Evolutionary conservation across 1,140 invertebrate species (phyloP).

Genomic region (Anagrus nilaparvatae): DNA sequence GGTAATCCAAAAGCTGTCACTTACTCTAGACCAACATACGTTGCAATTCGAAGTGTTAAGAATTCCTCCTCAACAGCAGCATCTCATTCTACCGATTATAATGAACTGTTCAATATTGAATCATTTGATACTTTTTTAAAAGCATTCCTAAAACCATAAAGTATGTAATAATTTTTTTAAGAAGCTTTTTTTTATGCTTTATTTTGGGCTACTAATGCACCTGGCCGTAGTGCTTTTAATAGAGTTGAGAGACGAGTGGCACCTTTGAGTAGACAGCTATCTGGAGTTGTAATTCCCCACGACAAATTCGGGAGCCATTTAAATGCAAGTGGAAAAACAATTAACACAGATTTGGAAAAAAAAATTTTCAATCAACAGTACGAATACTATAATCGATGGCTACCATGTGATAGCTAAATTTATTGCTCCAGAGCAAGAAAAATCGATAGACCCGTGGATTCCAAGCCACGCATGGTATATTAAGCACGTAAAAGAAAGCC

Average conservation of each 20-base stretch:
- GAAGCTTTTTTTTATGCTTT: slow-evolving; percentile 13
- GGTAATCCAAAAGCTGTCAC: slow-evolving; percentile 22
- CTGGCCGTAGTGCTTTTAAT: too few species aligned
- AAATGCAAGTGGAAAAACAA: slow-evolving; percentile 28
- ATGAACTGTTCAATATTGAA: slow-evolving; percentile 21
- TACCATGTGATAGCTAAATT: too few species aligned
- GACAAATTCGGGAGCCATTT: slow-evolving; percentile 29
- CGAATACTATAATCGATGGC: background rate
- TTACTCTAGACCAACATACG: slow-evolving; percentile 32
- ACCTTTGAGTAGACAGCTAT: too few species aligned
- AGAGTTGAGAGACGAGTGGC: too few species aligned
- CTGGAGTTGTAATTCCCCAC: slow-evolving; percentile 31
- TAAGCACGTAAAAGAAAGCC: too few species aligned
- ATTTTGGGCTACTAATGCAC: slow-evolving; percentile 25
- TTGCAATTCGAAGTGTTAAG: slow-evolving; percentile 30
- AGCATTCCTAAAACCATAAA: slow-evolving; percentile 24
- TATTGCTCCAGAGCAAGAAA: too few species aligned
- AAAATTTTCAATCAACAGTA: slow-evolving; percentile 19
- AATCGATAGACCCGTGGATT: too few species aligned
- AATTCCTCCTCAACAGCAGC: slow-evolving; percentile 26
- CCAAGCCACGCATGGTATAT: too few species aligned
- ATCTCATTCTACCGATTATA: slow-evolving; percentile 29
- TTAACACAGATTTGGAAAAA: slow-evolving; percentile 27
- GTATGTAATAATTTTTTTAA: slow-evolving; percentile 28
- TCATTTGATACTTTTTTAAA: slow-evolving; percentile 20